Base-by-base conservation (phyloP, 2,888 invertebrate genomes). In the Anoplius nigerrimus region DNA sequence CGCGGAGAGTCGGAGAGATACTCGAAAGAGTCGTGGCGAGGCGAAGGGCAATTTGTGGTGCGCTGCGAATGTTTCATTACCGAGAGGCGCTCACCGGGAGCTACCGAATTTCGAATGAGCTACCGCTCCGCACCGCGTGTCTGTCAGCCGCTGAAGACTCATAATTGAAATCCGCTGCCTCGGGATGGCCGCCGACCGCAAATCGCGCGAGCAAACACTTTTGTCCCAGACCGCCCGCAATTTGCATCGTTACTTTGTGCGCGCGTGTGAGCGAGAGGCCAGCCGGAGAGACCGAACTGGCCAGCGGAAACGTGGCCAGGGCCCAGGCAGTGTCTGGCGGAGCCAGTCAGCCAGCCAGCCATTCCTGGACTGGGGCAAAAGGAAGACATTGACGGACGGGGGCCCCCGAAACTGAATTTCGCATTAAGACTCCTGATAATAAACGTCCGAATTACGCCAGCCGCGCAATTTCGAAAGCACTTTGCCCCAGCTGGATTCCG, bases 31-130 rank as follows among this genome's bases (percentile, higher is more conserved):
- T 62, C 59, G 69, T 34, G 72, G 63, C 65, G 69, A 66, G 75
- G 82, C 80, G 76, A 78, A 74, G 84, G 80, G 82, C 85, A 88
- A 88, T 87, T 88, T 88, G 88, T 83, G 88, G 88, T 88, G 76
- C 78, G 78, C 86, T 82, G 87, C 86, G 87, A 87, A 88, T 88
- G 87, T 88, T 88, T 88, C 88, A 88, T 88, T 88, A 88, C 86
- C 80, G 73, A 77, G 82, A 82, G 84, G 82, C 82, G 82, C 82
- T 80, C 84, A 72, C 76, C 72, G 78, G 75, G 80, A 84, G 88
- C 88, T 88, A 88, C 88, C 88, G 88, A 88, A 88, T 88, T 88
- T 87, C 84, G 86, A 87, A 88, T 86, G 87, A 86, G 87, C 86
- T 86, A 85, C 78, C 70, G 78, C 21, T 42, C 82, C 79, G 77